Conservation (phyloP, 2,888 invertebrate species). For the Pachycephus smyrnensis region DNA sequence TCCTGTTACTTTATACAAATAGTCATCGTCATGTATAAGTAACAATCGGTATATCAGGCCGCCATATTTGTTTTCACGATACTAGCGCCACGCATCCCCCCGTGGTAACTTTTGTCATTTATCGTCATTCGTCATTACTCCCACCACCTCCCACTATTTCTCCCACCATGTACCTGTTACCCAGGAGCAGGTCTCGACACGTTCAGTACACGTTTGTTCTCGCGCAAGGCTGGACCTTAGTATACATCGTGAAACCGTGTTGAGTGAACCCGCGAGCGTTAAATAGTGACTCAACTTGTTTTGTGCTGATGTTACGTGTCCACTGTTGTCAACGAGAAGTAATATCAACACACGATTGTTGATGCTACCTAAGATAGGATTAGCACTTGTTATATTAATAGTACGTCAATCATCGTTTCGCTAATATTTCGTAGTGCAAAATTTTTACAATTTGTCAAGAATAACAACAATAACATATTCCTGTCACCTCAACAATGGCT, state of each 20-base stretch:
- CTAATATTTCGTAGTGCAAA: neutral
- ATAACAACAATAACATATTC: neutral
- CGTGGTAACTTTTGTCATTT: neutral
- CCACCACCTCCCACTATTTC: constrained; percentile 14
- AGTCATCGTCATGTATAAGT: neutral
- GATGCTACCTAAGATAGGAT: neutral
- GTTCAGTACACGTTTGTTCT: constrained; percentile 43
- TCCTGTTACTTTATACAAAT: neutral
- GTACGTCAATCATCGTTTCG: neutral
- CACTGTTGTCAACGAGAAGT: neutral
- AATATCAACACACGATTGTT: neutral
- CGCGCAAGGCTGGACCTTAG: constrained; percentile 8
- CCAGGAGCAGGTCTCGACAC: constrained; percentile 42
- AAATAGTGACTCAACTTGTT: neutral
- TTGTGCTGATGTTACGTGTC: neutral
- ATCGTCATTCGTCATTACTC: neutral
- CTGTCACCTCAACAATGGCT: neutral
- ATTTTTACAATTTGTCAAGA: neutral
- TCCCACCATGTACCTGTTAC: constrained; percentile 31
- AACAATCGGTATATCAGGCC: neutral
- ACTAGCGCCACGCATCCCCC: neutral
- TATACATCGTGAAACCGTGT: neutral
- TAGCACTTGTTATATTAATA: neutral
- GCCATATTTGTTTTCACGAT: neutral
- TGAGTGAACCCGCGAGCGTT: neutral